Percentiles rank a stretch among this genome's conserved stretches.
phyloP scores from a whole-genome alignment of 1,140 invertebrate genomes.

The Caerostris darwini region DNA sequence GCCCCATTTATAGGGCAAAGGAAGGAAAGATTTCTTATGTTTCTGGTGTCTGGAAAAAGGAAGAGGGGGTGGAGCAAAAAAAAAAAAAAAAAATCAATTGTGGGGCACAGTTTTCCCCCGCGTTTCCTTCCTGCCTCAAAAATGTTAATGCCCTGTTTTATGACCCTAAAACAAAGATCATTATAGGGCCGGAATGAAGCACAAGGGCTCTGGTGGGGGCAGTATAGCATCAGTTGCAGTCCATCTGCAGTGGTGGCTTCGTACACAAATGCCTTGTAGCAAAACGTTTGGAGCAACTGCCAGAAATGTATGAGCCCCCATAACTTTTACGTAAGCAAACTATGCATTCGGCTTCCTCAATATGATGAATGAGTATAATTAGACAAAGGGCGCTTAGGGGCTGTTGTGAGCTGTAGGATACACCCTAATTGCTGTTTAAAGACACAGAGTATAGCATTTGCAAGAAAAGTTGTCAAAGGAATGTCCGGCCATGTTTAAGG shows the following conservation, averaged over 20 bases:
- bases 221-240: not conserved
- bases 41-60: not conserved
- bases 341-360: not conserved
- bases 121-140: not conserved
- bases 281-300: not conserved
- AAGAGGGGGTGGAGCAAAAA: too few relatives aligned
- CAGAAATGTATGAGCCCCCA: not conserved
- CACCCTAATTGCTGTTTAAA: constrained; percentile 12
- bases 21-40: constrained; percentile 26
- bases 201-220: constrained; percentile 61
- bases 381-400: not conserved
- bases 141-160: constrained; percentile 70
- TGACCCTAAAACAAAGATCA: constrained; percentile 71
- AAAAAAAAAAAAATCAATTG: constrained; percentile 20
- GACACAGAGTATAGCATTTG: not conserved
- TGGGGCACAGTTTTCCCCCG: not conserved
- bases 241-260: not conserved
- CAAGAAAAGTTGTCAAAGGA: not conserved
- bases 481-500: too few relatives aligned
- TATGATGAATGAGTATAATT: constrained; percentile 23
- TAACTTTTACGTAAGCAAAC: not conserved
- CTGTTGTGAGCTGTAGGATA: not conserved
- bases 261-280: not conserved
- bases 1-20: not conserved
- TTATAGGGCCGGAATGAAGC: constrained; percentile 57